Base-by-base conservation (phyloP, 2,888 invertebrate genomes). In the Drosophila hamatofila region DNA sequence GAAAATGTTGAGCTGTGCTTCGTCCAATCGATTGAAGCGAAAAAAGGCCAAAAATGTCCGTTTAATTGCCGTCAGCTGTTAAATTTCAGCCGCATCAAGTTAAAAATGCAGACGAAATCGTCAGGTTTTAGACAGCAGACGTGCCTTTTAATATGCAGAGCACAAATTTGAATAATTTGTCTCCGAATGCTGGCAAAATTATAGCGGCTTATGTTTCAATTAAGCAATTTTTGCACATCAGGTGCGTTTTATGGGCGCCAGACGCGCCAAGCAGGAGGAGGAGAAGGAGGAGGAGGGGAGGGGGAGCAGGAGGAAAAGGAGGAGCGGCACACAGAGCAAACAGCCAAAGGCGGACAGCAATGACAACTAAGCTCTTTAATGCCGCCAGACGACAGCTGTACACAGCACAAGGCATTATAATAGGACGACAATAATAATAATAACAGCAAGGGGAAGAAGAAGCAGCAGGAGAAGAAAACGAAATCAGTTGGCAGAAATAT, bases 121-220 rank as follows among this genome's bases (percentile, higher is more conserved):
- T 12, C 44, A 37, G 39, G 49, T n/a, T 9, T 11, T 11, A n/a
- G 42, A 27, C 59, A 48, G 62, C 77, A 68, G 76, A 76, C 77
- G 79, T 74, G 79, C 81, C 79, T 52, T 55, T 78, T 73, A 83
- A 71, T 83, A 83, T 83, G 83, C 85, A 71, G 54, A 69, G 76
- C 75, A 81, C 76, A 86, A 88, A 87, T 87, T 87, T 85, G 74
- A 86, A 87, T 87, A 85, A 71, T 80, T 74, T 74, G 75, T 73
- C 78, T 61, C 67, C 61, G 30, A 48, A 23, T 56, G 51, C 58
- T 33, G 39, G 60, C 70, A 67, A 86, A 83, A 79, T 89, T 86
- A 88, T 81, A 80, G 78, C 80, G 81, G 89, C 88, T 88, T 89
- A 89, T 86, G 86, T 84, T 88, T 88, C 89, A 88, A 88, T 88